Evolutionary conservation across 1,140 invertebrate species (phyloP), one percentile per base, ranked within the genome.

Genomic region (Dreissena rostriformis): DNA sequence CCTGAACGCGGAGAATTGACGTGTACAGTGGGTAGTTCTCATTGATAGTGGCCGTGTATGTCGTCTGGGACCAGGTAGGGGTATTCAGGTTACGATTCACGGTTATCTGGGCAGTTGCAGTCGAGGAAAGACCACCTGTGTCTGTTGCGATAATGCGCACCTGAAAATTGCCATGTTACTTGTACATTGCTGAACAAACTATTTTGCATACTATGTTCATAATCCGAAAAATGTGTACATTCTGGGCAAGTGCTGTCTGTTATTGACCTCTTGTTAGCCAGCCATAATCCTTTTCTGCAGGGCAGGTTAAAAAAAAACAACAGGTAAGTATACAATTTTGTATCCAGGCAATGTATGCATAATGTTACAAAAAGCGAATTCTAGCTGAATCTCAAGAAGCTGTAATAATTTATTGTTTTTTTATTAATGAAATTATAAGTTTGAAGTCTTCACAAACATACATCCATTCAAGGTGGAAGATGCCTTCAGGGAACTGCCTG

Each of bases 61-160:
- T 53, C 4, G 57, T 72, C 22, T 70, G 17, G 0, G 61, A 15
- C 63, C 89, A 90, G 7, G 53, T 28, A 17, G 91, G 91, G 26
- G 39, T 28, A 52, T 90, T 82, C n/a, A 90, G 28, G 78, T 91
- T 91, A 24, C 91, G 70, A 12, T 86, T 74, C 26, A 91, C 87
- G 1, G 70, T 86, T 8, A 91, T 82, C 0, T 57, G 63, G n/a
- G 86, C 87, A 52, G 87, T 85, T 7, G 81, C 86, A 24, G 90
- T 91, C 6, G 77, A 70, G 1, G 76, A 70, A 1, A 68, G 63
- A 19, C 88, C 90, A 49, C 91, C 90, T 14, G 89, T 86, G 81
- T 91, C 91, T 28, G 86, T 87, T 0, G 89, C 91, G 15, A 82
- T 66, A 26, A 91, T 82, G 22, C 80, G 52, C n/a, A 91, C 26